Base-by-base conservation (phyloP, 1,140 invertebrate species). In the Drosophila kurseongensis region DNA sequence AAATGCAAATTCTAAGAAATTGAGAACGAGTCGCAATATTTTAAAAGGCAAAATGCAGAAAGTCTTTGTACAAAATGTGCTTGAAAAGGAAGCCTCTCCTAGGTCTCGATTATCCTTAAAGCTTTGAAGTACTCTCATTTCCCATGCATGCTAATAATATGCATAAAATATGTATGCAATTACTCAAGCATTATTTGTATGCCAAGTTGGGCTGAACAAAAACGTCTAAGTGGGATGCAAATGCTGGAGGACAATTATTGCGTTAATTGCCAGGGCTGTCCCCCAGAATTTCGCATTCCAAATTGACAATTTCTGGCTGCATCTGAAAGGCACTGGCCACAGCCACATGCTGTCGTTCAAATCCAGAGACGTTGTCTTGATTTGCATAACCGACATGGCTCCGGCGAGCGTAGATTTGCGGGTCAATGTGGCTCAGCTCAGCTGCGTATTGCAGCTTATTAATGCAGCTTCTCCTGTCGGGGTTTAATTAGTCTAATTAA, bases 1-100 rank as follows among this genome's bases (percentile, higher is more conserved):
- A 76, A 79, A 84, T 83, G 80, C 75, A 83, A 83, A 83, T 83
- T 73, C 80, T 79, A 63, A 83, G 80, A 83, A 83, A 83, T 83
- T 78, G 80, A 75, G 66, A 83, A 75, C 79, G 79, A 82, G 74
- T 78, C 47, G 67, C 79, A 82, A 82, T 82, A 78, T 81, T 81
- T 81, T 74, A 66, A 78, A 77, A 78, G 73, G 79, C 52, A 65
- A 67, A 81, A 13, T 52, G 50, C 50, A 36, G n/a, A 32, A 77
- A 59, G 52, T 63, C 80, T 68, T 82, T 77, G 68, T 72, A 73
- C 57, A 81, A 73, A 73, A 73, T 67, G 71, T 67, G 40, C 63
- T 47, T 47, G 50, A 52, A 32, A 18, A 18, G 32, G n/a, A 36
- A 23, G 44, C 35, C 41, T 10, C 27, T 50, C 29, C 42, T 42